These are phyloP conservation scores for Danaus chrysippus DNA, from an alignment of 2,888 invertebrate species.

Conservation along the genomic window DNA sequence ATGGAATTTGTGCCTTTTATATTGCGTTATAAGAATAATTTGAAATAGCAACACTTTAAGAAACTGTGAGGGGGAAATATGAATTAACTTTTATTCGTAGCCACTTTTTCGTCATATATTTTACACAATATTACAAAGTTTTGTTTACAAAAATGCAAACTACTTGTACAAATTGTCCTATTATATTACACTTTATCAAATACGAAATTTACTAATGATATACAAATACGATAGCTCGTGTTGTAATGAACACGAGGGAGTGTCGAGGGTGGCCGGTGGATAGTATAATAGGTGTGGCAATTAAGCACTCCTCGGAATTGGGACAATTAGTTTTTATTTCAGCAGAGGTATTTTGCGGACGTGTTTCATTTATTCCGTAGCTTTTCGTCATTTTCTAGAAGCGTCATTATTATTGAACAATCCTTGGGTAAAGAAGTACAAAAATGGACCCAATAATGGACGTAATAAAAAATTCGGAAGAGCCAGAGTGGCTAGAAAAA, in stretches of 20 bases:
- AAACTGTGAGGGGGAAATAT: no score
- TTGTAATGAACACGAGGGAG: slow-evolving; percentile 41
- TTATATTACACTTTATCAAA: no score
- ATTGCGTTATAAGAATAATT: no score
- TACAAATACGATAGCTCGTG: slow-evolving; percentile 21
- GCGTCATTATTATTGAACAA: background rate
- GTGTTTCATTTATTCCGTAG: slow-evolving; percentile 34
- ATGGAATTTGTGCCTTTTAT: no score
- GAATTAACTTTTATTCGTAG: no score
- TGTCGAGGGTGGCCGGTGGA: slow-evolving; percentile 48
- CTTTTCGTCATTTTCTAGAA: slow-evolving; percentile 28
- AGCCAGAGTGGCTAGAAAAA: slow-evolving; percentile 86
- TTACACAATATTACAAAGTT: no score
- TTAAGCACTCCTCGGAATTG: slow-evolving; percentile 66
- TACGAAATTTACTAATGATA: background rate
- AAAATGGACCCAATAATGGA: slow-evolving; percentile 66
- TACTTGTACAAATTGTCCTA: no score
- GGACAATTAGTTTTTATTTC: slow-evolving; percentile 62
- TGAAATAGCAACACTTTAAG: no score
- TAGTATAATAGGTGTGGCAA: slow-evolving; percentile 65
- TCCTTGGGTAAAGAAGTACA: slow-evolving; percentile 21
- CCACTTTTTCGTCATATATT: no score
- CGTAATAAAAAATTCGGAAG: slow-evolving; percentile 65
- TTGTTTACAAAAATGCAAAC: no score
- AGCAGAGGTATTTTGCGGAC: slow-evolving; percentile 44